These are phyloP conservation scores for Prosapia bicincta DNA, from an alignment of 2,888 invertebrate species.

Conservation along the genomic window DNA sequence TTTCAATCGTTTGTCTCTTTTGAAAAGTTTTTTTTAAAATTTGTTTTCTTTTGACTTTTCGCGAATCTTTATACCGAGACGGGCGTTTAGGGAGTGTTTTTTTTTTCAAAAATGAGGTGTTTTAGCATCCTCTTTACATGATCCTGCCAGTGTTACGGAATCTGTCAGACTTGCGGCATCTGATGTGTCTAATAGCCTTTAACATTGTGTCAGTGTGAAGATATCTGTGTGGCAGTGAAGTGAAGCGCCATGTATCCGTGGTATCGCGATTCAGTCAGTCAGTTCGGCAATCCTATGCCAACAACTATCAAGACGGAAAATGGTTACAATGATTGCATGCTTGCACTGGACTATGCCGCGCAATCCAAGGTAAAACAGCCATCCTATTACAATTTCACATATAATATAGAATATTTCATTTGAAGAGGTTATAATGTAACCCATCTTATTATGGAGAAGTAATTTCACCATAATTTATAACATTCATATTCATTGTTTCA, in stretches of 20 bases:
- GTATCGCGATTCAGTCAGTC: conserved; percentile 55
- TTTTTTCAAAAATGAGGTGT: not conserved
- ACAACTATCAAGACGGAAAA: conserved; percentile 63
- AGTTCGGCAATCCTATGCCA: conserved; percentile 51
- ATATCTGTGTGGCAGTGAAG: not conserved
- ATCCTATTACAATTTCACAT: too few species aligned
- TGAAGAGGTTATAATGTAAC: too few species aligned
- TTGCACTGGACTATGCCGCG: conserved; percentile 63
- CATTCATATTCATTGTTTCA: too few species aligned
- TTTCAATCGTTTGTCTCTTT: not conserved
- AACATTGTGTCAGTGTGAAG: not conserved
- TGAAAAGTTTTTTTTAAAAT: not conserved
- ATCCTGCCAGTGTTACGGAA: not conserved
- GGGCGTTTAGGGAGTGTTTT: not conserved
- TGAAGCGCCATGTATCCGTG: conserved; percentile 55
- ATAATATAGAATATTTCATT: too few species aligned
- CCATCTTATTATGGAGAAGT: too few species aligned
- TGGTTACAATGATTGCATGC: conserved; percentile 66
- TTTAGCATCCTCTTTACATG: conserved; percentile 2
- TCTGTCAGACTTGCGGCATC: not conserved
- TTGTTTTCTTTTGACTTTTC: not conserved
- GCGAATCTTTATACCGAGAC: not conserved
- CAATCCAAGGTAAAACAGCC: conserved; percentile 60
- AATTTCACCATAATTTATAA: too few species aligned
- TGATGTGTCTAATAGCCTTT: too few species aligned